Base-by-base conservation (phyloP, 2,888 invertebrate species). In the Heliconius sara region DNA sequence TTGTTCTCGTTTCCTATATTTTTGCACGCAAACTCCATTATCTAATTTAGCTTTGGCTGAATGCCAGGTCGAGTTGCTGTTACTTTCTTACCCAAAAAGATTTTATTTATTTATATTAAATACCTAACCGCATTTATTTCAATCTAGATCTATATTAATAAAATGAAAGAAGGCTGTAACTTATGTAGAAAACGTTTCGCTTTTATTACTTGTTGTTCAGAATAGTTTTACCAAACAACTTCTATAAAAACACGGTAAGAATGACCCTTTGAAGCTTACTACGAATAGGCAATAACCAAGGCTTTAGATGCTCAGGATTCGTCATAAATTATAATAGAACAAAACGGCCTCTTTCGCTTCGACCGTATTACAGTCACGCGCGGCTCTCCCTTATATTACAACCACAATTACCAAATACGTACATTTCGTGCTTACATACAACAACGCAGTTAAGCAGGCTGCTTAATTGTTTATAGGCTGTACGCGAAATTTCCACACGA, bases 11-110 rank as follows among this genome's bases (percentile, higher is more conserved):
- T 95, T 95, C 93, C 94, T 95, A 95, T 95, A 94, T 95, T 95
- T 95, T 95, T 94, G 95, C 95, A 95, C 95, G 94, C 94, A 94
- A 95, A 95, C 93, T 95, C 95, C 95, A 95, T 95, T 95, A 95
- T 95, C 94, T 95, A 95, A 95, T 95, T 95, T 95, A 93, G 94
- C 94, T 93, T 93, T 95, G 95, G 94, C 93, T 91, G 92, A 92
- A 93, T 93, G 94, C 95, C 95, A 95, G 92, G 91, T 92, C 91
- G 91, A 91, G 60, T 73, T 88, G 91, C 91, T 93, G 92, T 93
- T 93, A 91, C 92, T 92, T 93, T 93, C 91, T 91, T 91, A 88
- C 86, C 52, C 87, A 89, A 91, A 92, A 91, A 91, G 90, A 89
- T 92, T 94, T 93, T 92, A 91, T 92, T 92, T 88, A 88, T 92